Percentiles rank a stretch among this genome's conserved stretches.
Conservation (phyloP, 37 sponge, comb jelly and placozoan genomes). For the Eunapius fragilis region DNA sequence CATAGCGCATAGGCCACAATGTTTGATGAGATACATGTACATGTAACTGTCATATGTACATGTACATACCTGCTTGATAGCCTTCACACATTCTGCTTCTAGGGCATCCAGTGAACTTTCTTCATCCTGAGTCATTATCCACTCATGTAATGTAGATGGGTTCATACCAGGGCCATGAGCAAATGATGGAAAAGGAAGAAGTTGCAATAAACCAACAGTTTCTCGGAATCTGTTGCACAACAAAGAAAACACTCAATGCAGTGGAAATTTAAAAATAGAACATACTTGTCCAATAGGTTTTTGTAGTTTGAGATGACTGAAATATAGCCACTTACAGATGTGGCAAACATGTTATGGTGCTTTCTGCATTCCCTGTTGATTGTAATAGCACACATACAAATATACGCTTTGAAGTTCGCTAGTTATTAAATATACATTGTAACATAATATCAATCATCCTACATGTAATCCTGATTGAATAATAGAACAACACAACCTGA, state of each 20-base stretch:
- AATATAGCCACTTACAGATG: background rate
- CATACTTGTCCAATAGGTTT: background rate
- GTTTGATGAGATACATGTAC: too few relatives aligned
- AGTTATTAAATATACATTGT: too few relatives aligned
- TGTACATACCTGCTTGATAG: background rate
- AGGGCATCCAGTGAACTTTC: background rate
- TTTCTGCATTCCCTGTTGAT: background rate
- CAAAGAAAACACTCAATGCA: background rate
- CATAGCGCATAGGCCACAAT: too few relatives aligned
- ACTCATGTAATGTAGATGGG: background rate
- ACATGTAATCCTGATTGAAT: too few relatives aligned
- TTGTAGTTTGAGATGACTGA: background rate
- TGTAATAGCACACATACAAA: background rate
- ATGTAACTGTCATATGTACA: too few relatives aligned
- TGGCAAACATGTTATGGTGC: background rate
- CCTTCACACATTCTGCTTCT: background rate
- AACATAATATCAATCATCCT: too few relatives aligned
- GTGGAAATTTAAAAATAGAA: background rate
- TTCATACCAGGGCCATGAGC: background rate
- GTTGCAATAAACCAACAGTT: background rate
- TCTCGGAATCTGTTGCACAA: background rate
- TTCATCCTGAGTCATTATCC: background rate
- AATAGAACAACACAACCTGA: too few relatives aligned
- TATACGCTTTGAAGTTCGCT: too few relatives aligned
- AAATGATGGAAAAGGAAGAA: background rate